phyloP scores from a whole-genome alignment of 2,888 invertebrate genomes.

The Scaptomyza caliginosa region DNA sequence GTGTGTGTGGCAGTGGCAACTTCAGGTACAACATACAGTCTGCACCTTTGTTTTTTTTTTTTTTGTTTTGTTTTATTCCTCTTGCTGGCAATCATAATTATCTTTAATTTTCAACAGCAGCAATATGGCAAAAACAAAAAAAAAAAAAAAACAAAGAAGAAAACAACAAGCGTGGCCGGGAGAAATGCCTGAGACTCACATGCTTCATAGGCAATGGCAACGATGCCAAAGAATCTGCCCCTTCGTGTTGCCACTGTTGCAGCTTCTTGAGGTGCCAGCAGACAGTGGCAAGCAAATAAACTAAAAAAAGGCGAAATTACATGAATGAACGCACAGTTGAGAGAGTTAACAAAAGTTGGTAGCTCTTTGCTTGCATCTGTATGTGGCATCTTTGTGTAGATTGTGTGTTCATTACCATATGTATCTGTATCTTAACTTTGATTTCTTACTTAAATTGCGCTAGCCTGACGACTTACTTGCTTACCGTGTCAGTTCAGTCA shows the following conservation, averaged over 20 bases:
- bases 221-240: background rate
- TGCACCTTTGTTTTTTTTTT: constrained; percentile 9
- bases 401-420: background rate
- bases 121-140: constrained; percentile 16
- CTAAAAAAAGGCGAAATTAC: constrained; percentile 61
- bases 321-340: constrained; percentile 48
- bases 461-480: background rate
- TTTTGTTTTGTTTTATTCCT: constrained; percentile 8
- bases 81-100: constrained; percentile 69
- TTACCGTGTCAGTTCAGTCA: background rate
- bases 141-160: background rate
- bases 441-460: constrained; percentile 27
- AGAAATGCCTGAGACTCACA: constrained; percentile 42
- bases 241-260: background rate
- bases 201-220: constrained; percentile 23
- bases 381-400: background rate
- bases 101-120: constrained; percentile 58
- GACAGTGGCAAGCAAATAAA: constrained; percentile 35
- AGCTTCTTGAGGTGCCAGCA: background rate
- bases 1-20: constrained; percentile 29
- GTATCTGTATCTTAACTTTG: constrained; percentile 14
- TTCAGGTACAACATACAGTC: constrained; percentile 28
- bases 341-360: background rate
- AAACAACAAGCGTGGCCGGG: background rate
- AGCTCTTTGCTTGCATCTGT: constrained; percentile 6